phyloP scores from a whole-genome alignment of 2,888 invertebrate species.

The Xestia sexstrigata region DNA sequence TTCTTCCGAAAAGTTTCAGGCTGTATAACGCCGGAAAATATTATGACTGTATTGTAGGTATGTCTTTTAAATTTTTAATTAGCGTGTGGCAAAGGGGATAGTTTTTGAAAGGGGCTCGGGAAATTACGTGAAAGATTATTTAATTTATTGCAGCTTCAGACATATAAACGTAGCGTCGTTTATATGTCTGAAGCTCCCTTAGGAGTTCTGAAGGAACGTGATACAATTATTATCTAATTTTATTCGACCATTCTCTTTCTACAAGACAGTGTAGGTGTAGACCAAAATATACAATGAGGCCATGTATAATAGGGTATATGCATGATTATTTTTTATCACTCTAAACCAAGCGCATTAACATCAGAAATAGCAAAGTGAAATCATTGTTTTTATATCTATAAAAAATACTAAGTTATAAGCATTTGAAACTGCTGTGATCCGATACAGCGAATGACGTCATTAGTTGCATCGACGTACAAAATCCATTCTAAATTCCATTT shows the following conservation, averaged over 20 bases:
- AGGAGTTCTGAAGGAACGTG: not conserved
- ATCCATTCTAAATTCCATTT: too few species aligned
- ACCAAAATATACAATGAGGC: not conserved
- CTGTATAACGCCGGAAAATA: slow-evolving; percentile 3
- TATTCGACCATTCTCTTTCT: not conserved
- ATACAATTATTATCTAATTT: not conserved
- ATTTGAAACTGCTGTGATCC: too few species aligned
- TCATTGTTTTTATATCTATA: too few species aligned
- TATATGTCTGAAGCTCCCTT: not conserved
- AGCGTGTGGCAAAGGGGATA: slow-evolving; percentile 14
- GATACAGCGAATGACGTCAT: too few species aligned
- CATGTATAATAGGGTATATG: not conserved
- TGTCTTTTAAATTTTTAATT: slow-evolving; percentile 31
- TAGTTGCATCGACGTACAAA: too few species aligned
- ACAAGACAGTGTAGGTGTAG: not conserved
- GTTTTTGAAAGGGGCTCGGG: not conserved
- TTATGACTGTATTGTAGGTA: slow-evolving; percentile 9
- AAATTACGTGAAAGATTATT: slow-evolving; percentile 10
- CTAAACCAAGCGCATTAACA: too few species aligned
- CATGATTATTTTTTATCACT: too few species aligned
- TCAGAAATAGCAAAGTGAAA: too few species aligned
- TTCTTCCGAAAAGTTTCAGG: slow-evolving; percentile 2
- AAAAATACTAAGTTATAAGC: too few species aligned
- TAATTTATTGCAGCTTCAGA: not conserved
- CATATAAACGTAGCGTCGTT: not conserved